Base-by-base conservation (phyloP, 92 coral and sea anemone genomes). In the Zoanthus solanderi region DNA sequence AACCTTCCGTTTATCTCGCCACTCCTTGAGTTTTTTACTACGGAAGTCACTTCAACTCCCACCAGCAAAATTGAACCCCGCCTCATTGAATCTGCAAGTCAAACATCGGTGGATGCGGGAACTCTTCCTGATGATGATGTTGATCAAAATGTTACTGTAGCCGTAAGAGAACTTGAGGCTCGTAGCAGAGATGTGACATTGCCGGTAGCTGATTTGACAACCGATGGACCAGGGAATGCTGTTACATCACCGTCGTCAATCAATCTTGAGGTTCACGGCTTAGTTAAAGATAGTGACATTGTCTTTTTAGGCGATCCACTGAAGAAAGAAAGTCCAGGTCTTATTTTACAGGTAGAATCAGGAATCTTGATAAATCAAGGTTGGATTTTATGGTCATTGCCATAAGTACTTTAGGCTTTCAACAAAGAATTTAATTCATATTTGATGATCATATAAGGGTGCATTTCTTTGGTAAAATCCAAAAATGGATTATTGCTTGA, bases 1-100 rank as follows among this genome's bases (percentile, higher is more conserved):
- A 97, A 91, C 90, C 92, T 97, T 52, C 98, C 99, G 2, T 93
- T 97, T 74, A 69, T 97, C 54, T 91, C 95, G 90, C 96, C 96
- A 1, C 76, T 97, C 28, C 83, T 97, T 76, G 98, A 94, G 81
- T 97, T 94, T 90, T 92, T 97, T 66, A 93, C 95, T 3, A 84
- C 83, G 0, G 78, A 87, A 14, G 80, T 92, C 18, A 80, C 84
- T 9, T 72, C 44, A 54, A 61, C 44, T 9, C 81, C 88, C 12
- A 56, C 87, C 6, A 65, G 54, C 23, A 50, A 17, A 23, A 76
- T 15, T 5, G 68, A 92, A 12, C 87, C 92, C 37, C 84, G 58
- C 78, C 84, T 87, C 7, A 28, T 76, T 7, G 69, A 87, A 31
- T 74, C 91, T 1, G 98, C 94, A 52, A 92, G 94, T 68, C 96